Conservation (phyloP, 2,888 invertebrate species). For the Eupithecia subfuscata region DNA sequence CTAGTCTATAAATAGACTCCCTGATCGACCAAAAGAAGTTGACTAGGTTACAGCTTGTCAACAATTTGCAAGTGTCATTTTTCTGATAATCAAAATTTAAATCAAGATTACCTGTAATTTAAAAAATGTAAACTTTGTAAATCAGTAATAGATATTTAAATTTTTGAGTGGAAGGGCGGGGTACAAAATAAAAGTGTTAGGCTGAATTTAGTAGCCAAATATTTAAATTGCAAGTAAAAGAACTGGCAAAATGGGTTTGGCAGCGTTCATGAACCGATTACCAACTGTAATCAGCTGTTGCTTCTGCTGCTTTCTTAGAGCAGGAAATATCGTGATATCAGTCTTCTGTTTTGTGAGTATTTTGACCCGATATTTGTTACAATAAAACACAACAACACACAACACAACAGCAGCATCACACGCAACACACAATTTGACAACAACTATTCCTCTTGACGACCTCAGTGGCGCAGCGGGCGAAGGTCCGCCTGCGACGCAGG, state of each 20-base stretch:
- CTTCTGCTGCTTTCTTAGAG: conserved; percentile 72
- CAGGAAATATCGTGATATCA: conserved; percentile 69
- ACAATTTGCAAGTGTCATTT: neutral
- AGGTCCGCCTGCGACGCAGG: no score
- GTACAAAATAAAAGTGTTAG: neutral
- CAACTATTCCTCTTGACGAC: no score
- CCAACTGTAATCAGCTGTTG: conserved; percentile 74
- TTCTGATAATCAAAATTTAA: neutral
- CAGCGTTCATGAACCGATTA: conserved; percentile 56
- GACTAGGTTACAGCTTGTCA: neutral
- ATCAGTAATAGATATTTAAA: neutral
- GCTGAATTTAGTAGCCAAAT: neutral
- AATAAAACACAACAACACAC: neutral
- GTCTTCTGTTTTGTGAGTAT: conserved; percentile 67
- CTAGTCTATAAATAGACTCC: no score
- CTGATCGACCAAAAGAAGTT: neutral
- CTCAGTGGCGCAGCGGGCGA: no score
- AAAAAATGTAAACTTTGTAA: neutral
- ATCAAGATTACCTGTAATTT: neutral
- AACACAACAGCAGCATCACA: neutral
- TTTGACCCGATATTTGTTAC: neutral
- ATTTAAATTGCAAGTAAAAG: neutral
- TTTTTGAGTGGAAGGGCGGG: neutral
- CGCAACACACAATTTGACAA: no score
- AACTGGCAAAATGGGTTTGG: conserved; percentile 20